Conservation (phyloP, 64 coral and sea anemone species). For the Porites lutea region DNA sequence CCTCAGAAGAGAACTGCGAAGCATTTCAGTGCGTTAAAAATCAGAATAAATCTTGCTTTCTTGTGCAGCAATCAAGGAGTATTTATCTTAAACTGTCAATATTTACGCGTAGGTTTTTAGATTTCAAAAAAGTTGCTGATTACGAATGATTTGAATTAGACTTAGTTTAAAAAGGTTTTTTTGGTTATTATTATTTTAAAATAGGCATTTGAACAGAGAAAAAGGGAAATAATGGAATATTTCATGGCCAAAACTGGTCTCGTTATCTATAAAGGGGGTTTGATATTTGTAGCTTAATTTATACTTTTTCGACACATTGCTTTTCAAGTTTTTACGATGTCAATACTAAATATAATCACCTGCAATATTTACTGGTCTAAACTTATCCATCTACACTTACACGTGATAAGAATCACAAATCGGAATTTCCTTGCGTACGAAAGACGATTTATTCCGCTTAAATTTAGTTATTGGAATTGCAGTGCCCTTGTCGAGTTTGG, state of each 20-base stretch:
- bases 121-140: conserved; percentile 26
- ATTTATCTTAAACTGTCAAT: conserved; percentile 48
- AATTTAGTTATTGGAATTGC: neutral
- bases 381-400: neutral
- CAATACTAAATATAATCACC: conserved; percentile 16
- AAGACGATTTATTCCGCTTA: neutral
- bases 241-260: no score
- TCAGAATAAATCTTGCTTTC: conserved; percentile 12
- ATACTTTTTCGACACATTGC: neutral
- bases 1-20: neutral
- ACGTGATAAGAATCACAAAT: neutral
- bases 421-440: neutral
- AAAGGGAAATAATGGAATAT: no score
- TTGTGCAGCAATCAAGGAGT: conserved; percentile 14
- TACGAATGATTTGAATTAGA: conserved; percentile 18
- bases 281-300: neutral
- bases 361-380: conserved; percentile 1
- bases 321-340: neutral
- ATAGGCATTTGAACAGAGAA: no score
- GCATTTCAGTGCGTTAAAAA: conserved; percentile 22
- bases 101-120: conserved; percentile 9
- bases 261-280: neutral
- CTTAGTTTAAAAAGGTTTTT: neutral
- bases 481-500: neutral
- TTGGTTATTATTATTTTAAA: no score